Conservation (phyloP, 2,888 invertebrate species). For the Athripsodes cinereus region DNA sequence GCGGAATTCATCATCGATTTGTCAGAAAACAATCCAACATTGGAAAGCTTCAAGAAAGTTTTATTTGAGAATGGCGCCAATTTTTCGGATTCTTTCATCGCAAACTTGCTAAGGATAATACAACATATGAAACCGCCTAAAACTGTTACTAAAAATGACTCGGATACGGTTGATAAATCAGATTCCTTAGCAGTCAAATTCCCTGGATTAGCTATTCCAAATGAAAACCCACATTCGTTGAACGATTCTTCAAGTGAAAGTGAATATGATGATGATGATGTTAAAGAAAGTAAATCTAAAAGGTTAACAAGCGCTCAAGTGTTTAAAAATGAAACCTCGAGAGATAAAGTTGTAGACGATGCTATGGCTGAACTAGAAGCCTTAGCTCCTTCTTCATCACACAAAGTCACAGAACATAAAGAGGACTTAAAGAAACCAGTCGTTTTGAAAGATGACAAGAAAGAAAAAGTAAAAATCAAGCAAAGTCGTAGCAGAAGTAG, state of each 20-base stretch:
- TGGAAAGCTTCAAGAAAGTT: conserved; percentile 83
- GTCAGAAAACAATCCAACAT: conserved; percentile 79
- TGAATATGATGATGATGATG: conserved; percentile 36
- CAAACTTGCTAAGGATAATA: conserved; percentile 89
- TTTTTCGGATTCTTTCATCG: conserved; percentile 92
- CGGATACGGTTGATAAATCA: conserved; percentile 35
- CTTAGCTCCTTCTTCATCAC: conserved; percentile 59
- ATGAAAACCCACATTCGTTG: conserved; percentile 53
- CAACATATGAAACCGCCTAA: conserved; percentile 82
- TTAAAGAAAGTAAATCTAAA: conserved; percentile 31
- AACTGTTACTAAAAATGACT: conserved; percentile 31
- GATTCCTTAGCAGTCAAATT: conserved; percentile 64
- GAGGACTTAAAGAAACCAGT: conserved; percentile 23
- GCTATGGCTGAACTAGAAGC: conserved; percentile 84
- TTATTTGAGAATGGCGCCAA: conserved; percentile 90
- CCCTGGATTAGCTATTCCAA: conserved; percentile 76
- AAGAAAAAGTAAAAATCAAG: conserved; percentile 29
- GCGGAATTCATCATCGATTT: conserved; percentile 97
- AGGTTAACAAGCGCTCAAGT: conserved; percentile 43
- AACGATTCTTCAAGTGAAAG: conserved; percentile 37
- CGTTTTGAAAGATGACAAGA: conserved; percentile 31
- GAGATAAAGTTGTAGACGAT: conserved; percentile 60
- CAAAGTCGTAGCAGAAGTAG: conserved; percentile 32
- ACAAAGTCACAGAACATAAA: conserved; percentile 6
- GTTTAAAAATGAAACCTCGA: conserved; percentile 39